Evolutionary conservation across 2,888 invertebrate genomes (phyloP).

Genomic region (Caenorhabditis plicata): DNA sequence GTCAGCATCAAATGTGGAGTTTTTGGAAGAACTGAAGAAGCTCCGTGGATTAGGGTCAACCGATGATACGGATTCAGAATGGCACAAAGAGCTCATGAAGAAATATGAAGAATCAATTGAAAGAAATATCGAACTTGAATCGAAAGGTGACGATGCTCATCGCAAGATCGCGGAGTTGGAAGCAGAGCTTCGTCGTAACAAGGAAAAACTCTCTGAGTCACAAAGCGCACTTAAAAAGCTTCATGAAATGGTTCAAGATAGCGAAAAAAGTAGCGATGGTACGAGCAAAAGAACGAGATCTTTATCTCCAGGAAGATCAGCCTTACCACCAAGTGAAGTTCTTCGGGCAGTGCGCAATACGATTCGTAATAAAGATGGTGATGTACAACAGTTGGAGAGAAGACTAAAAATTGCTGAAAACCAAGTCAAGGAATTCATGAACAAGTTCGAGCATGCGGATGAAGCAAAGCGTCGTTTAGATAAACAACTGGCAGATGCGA

Average conservation of each 20-base stretch:
- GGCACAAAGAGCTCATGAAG: conserved; percentile 62
- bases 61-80: conserved; percentile 55
- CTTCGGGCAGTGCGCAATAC: conserved; percentile 58
- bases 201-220: conserved; percentile 55
- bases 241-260: conserved; percentile 57
- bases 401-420: conserved; percentile 59
- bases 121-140: conserved; percentile 63
- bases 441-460: conserved; percentile 60
- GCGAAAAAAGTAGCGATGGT: conserved; percentile 43
- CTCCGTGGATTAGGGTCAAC: conserved; percentile 35
- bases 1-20: conserved; percentile 31
- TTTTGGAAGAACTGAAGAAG: conserved; percentile 42
- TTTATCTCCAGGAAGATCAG: conserved; percentile 58
- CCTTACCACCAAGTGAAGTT: conserved; percentile 59
- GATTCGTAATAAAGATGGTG: conserved; percentile 61
- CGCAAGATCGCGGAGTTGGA: conserved; percentile 61
- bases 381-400: conserved; percentile 60
- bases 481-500: conserved; percentile 56
- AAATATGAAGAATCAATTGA: conserved; percentile 64
- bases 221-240: conserved; percentile 58
- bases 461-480: conserved; percentile 58
- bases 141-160: conserved; percentile 58
- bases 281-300: conserved; percentile 56
- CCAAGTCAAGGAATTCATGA: conserved; percentile 53
- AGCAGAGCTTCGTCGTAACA: conserved; percentile 55